Conservation (phyloP, 2,888 invertebrate species). For the Ophion ventricosus region DNA sequence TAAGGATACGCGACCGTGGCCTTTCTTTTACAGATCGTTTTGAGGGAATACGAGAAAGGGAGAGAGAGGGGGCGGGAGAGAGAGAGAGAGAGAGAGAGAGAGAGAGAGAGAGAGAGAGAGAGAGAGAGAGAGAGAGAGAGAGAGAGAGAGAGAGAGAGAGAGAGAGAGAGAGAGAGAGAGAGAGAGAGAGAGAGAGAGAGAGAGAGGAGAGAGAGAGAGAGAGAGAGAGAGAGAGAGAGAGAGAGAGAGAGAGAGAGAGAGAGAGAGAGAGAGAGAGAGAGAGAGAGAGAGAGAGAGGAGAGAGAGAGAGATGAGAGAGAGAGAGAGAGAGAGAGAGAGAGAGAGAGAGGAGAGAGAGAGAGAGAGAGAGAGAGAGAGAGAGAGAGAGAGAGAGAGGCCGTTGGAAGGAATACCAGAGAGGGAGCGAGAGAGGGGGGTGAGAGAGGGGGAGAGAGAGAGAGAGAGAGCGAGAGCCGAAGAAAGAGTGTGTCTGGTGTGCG, state of each 20-base stretch:
- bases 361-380: slow-evolving; percentile 21
- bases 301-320: slow-evolving; percentile 9
- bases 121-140: too few species aligned
- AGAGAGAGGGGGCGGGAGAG: slow-evolving; percentile 35
- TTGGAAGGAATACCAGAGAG: too few species aligned
- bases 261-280: background rate
- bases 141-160: slow-evolving; percentile 52
- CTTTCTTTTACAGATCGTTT: slow-evolving; percentile 21
- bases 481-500: slow-evolving; percentile 26
- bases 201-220: background rate
- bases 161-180: background rate
- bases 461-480: background rate
- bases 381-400: background rate
- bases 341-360: background rate
- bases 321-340: background rate
- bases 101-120: slow-evolving; percentile 28
- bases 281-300: slow-evolving; percentile 32
- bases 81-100: slow-evolving; percentile 28
- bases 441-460: background rate
- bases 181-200: background rate
- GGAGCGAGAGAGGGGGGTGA: slow-evolving; percentile 34
- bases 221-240: slow-evolving; percentile 43
- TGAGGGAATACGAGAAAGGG: slow-evolving; percentile 40
- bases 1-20: background rate
- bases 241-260: background rate